Conservation (phyloP, 2,888 invertebrate genomes). For the Spilosoma lubricipeda region DNA sequence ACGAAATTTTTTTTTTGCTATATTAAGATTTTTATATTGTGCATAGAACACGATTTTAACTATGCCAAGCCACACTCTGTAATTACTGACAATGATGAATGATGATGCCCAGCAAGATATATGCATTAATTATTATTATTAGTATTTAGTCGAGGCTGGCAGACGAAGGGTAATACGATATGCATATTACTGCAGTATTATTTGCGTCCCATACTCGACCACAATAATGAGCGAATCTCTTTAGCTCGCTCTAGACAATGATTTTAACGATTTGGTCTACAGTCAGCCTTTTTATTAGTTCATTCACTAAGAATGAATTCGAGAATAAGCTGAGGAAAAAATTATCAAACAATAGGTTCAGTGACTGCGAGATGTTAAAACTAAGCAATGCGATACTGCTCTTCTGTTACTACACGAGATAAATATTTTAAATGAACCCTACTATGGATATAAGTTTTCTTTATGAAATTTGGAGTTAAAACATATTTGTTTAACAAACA, state of each 20-base stretch:
- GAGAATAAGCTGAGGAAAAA: slow-evolving; percentile 21
- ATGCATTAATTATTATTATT: neutral
- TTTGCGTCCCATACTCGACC: neutral
- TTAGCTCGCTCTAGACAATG: slow-evolving; percentile 20
- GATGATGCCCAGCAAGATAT: neutral
- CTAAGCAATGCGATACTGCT: slow-evolving; percentile 31
- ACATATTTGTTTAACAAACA: no score
- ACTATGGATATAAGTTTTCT: neutral
- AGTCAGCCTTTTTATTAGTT: slow-evolving; percentile 31
- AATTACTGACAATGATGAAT: neutral
- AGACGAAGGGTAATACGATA: slow-evolving; percentile 11
- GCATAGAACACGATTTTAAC: neutral
- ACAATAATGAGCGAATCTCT: slow-evolving; percentile 3
- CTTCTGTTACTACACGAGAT: slow-evolving; percentile 29
- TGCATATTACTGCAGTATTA: neutral
- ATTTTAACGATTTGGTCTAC: slow-evolving; percentile 23
- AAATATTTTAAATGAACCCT: slow-evolving; percentile 36
- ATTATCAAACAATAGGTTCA: slow-evolving; percentile 25
- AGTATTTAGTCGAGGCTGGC: neutral
- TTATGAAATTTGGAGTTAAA: neutral
- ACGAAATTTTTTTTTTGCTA: neutral
- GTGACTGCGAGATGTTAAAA: slow-evolving; percentile 28
- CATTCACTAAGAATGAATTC: slow-evolving; percentile 23
- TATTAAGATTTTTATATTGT: neutral
- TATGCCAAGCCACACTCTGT: neutral